Evolutionary conservation across 2,888 invertebrate species (phyloP), one percentile per base, ranked within the genome.

Genomic region (Polydrusus cervinus): DNA sequence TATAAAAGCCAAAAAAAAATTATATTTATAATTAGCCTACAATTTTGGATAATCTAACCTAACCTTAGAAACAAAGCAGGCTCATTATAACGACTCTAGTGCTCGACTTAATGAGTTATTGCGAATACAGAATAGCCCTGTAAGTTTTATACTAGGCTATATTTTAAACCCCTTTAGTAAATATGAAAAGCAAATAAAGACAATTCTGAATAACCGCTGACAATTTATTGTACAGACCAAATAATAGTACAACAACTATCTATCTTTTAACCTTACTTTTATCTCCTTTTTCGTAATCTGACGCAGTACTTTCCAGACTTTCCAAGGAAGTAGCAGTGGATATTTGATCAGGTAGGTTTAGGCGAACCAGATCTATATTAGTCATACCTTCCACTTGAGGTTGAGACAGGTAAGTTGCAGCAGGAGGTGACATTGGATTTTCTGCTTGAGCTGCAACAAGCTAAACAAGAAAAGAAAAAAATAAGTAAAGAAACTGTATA

Each of bases 311-410:
- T 78, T 86, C 86, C 76, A 89, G 87, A 7, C 91, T 91, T 77
- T 89, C 89, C 45, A 91, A 84, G 1, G 92, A 91, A 7, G 91
- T 90, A 62, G 89, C 90, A 0, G 91, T 91, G 14, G 88, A 88
- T 3, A 87, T 79, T 47, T 75, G 79, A 5, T 85, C 83, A 5
- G 83, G 84, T 53, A 87, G 80, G 57, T 82, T 79, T 45, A 83
- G 83, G 40, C 86, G 83, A 68, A 88, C 88, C 51, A 86, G 81
- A 71, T 88, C 87, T 76, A 87, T 79, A 60, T 86, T 62, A 14
- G 43, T 53, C 1, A 85, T 74, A 3, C 86, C 84, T 82, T 86
- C 78, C 14, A 25, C 51, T 25, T 18, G 16, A 30, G 53, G 5
- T 8, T 47, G 51, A 40, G 40, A 51, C 10, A 64, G 61, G 30